These are phyloP conservation scores for Augochlora pura DNA, from an alignment of 1,140 invertebrate genomes.

Conservation along the genomic window DNA sequence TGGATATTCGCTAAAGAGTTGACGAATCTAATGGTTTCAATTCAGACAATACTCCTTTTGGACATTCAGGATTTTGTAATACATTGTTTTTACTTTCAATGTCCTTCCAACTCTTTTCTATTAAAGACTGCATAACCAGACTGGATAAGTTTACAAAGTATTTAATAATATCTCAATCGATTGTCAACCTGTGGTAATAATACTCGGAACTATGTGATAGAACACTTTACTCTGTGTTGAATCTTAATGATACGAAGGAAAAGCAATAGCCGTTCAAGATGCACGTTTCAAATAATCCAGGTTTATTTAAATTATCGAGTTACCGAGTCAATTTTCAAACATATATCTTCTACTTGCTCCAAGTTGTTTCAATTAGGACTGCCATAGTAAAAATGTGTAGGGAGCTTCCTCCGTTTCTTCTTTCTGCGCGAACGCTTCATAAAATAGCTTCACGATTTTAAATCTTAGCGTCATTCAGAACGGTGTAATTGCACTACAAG, in stretches of 20 bases:
- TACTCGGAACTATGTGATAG: neutral
- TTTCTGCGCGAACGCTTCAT: neutral
- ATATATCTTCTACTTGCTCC: constrained; percentile 43
- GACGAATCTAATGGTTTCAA: neutral
- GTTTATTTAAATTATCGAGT: constrained; percentile 25
- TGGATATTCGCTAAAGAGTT: neutral
- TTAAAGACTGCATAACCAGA: constrained; percentile 31
- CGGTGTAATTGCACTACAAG: constrained; percentile 13
- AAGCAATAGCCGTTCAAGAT: constrained; percentile 33
- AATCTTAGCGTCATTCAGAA: neutral
- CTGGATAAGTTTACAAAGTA: constrained; percentile 15
- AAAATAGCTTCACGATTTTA: neutral
- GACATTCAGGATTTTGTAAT: neutral
- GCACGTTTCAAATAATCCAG: constrained; percentile 19
- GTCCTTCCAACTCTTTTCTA: constrained; percentile 10
- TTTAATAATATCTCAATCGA: neutral
- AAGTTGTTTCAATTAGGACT: constrained; percentile 1
- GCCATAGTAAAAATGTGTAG: neutral
- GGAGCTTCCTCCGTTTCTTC: no score
- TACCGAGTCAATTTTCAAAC: constrained; percentile 22
- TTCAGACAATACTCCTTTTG: neutral
- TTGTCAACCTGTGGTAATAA: neutral
- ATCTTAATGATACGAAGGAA: neutral
- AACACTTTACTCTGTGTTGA: constrained; percentile 4
- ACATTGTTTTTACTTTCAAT: neutral